A percentile compares a stretch with the other conserved stretches of the same genome.
Conservation (phyloP, 1,140 invertebrate species). For the Ips typographus region DNA sequence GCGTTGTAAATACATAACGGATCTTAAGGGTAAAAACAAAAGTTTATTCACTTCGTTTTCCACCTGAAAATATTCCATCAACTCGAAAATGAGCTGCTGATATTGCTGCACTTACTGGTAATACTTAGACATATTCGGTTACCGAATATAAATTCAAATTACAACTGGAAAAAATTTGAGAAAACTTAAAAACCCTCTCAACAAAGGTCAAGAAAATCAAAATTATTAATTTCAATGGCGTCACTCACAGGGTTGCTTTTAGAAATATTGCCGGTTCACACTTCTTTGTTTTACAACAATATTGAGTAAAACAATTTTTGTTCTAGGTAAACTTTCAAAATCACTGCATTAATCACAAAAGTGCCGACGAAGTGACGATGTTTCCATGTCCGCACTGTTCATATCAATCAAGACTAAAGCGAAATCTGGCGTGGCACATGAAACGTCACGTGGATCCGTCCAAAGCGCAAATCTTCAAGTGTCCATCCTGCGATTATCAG, state of each 20-base stretch:
- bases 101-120: too few species aligned
- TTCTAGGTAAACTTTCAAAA: slow-evolving; percentile 27
- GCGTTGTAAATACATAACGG: too few species aligned
- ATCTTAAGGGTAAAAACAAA: too few species aligned
- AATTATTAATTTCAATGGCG: background rate
- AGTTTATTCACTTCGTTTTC: too few species aligned
- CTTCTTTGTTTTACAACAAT: background rate
- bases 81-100: too few species aligned
- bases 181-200: background rate
- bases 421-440: slow-evolving; percentile 31
- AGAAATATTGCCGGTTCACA: background rate
- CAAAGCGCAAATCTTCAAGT: slow-evolving; percentile 25
- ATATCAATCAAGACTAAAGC: slow-evolving; percentile 26
- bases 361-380: slow-evolving; percentile 31
- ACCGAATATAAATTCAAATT: background rate
- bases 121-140: too few species aligned
- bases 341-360: slow-evolving; percentile 30
- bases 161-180: too few species aligned
- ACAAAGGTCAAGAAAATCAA: background rate
- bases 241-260: background rate
- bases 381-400: slow-evolving; percentile 29
- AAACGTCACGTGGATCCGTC: slow-evolving; percentile 20
- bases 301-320: background rate
- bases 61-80: too few species aligned
- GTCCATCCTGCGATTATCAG: slow-evolving; percentile 25